A percentile compares a stretch with the other conserved stretches of the same genome.
phyloP scores from a whole-genome alignment of 64 coral and sea anemone species.

The Montipora sp. region DNA sequence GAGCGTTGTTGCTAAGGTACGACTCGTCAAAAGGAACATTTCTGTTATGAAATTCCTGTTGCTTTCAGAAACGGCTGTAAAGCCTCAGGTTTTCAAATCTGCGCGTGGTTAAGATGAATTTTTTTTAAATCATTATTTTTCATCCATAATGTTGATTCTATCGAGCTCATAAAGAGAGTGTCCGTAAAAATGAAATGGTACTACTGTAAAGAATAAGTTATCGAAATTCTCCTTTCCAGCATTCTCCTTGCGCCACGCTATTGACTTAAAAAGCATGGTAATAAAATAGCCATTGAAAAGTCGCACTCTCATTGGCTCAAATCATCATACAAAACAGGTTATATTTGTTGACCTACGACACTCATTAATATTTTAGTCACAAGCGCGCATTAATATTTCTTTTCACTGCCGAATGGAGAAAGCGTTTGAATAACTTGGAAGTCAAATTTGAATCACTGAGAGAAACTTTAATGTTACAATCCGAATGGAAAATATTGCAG shows the following conservation, averaged over 20 bases:
- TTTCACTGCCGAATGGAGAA: background rate
- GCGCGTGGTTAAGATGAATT: too few species aligned
- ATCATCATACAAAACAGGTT: background rate
- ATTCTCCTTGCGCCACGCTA: background rate
- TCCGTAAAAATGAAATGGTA: background rate
- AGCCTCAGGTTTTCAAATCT: background rate
- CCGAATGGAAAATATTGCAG: background rate
- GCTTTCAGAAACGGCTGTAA: background rate
- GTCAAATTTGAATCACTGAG: background rate
- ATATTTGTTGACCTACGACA: background rate
- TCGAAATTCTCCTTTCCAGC: background rate
- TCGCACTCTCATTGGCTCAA: conserved; percentile 26
- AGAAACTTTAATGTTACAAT: background rate
- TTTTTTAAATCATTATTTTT: too few species aligned
- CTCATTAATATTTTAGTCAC: conserved; percentile 40
- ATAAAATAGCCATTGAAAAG: background rate
- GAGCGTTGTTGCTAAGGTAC: conserved; percentile 20
- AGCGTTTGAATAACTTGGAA: background rate
- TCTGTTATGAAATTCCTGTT: background rate
- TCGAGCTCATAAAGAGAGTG: background rate
- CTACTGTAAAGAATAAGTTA: background rate
- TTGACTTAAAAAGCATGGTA: conserved; percentile 3
- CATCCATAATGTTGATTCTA: too few species aligned
- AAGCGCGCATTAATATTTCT: background rate
- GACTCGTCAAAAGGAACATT: background rate